Percentiles rank a stretch among this genome's conserved stretches.
Conservation (phyloP, 2,888 invertebrate species). For the Carcina quercana region DNA sequence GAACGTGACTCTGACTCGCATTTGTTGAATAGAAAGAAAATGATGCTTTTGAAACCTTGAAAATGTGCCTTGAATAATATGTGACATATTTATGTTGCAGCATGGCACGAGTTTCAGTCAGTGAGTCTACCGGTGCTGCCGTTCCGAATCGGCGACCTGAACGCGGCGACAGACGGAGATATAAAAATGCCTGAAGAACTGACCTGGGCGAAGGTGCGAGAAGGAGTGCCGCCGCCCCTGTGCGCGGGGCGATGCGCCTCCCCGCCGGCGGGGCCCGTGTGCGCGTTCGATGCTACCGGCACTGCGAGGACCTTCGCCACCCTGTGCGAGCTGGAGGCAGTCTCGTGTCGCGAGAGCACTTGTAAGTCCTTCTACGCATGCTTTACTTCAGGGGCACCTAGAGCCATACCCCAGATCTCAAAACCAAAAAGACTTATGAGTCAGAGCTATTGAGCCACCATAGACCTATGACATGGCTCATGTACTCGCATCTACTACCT, state of each 20-base stretch:
- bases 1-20: too few relatives aligned
- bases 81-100: too few relatives aligned
- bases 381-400: neutral
- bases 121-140: constrained; percentile 52
- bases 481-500: too few relatives aligned
- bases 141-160: constrained; percentile 32
- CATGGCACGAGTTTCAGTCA: constrained; percentile 42
- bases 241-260: constrained; percentile 53
- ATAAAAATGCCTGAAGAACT: constrained; percentile 31
- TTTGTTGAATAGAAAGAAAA: too few relatives aligned
- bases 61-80: too few relatives aligned
- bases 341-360: constrained; percentile 72
- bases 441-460: too few relatives aligned
- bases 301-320: constrained; percentile 72
- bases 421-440: too few relatives aligned
- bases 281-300: constrained; percentile 74
- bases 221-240: constrained; percentile 58
- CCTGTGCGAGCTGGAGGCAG: constrained; percentile 72
- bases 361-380: constrained; percentile 52
- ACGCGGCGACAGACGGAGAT: constrained; percentile 22
- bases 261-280: constrained; percentile 69
- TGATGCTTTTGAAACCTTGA: too few relatives aligned
- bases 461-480: too few relatives aligned
- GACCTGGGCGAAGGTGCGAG: constrained; percentile 41
- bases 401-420: neutral